Evolutionary conservation across 1,140 invertebrate genomes (phyloP).

Genomic region (Stegodyphus mimosarum): DNA sequence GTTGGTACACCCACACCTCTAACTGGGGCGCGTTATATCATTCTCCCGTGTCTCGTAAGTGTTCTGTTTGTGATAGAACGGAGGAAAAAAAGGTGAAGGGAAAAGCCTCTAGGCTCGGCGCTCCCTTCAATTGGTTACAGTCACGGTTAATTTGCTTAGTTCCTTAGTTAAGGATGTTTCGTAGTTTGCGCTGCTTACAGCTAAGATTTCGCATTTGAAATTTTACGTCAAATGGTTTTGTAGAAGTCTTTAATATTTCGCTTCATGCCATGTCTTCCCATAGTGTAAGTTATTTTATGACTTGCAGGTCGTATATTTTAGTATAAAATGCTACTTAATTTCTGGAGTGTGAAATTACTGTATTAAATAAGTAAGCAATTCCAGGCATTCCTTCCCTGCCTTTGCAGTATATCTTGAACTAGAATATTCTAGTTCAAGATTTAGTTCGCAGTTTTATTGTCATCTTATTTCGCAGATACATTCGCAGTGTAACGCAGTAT

Average conservation of each 20-base stretch:
- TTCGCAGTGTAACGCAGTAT: no score
- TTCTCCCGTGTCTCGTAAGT: neutral
- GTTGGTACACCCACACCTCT: slow-evolving; percentile 24
- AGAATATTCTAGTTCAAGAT: no score
- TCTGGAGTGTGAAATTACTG: neutral
- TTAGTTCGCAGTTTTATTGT: no score
- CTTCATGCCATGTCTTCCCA: neutral
- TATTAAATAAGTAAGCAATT: no score
- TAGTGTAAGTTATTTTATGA: neutral
- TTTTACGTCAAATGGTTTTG: no score
- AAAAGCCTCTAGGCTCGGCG: neutral
- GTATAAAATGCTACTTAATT: slow-evolving; percentile 12
- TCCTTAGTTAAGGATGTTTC: no score
- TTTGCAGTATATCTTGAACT: no score
- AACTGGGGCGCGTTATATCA: slow-evolving; percentile 17
- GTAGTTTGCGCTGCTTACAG: no score
- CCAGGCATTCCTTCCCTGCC: no score
- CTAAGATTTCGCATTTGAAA: no score
- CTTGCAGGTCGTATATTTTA: slow-evolving; percentile 16
- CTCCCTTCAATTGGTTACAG: slow-evolving; percentile 30
- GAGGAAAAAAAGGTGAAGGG: neutral
- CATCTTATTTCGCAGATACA: no score
- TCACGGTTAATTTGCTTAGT: slow-evolving; percentile 5
- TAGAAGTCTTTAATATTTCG: no score
- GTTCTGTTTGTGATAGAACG: slow-evolving; percentile 1